Evolutionary conservation across 2,113 vertebrate genomes (phyloP), one percentile per base, ranked within the genome.

Genomic region (Tychaedon coryphoeus): DNA sequence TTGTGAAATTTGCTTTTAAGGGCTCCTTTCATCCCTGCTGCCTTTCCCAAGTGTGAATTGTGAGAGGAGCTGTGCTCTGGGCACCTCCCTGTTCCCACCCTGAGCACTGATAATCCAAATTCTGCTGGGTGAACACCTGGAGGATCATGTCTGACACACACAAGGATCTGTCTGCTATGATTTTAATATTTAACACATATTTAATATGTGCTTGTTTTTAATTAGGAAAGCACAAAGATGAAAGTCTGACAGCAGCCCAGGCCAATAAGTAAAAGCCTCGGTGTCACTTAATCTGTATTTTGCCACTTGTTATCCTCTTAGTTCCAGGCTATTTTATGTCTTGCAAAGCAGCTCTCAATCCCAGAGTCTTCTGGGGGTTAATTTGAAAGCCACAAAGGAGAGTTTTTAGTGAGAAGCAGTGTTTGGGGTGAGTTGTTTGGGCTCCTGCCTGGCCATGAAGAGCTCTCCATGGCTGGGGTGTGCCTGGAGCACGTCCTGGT

Each of bases 291-390:
- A 99, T 98, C 98, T 98, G 92, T 87, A 74, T 96, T 92, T 97
- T 93, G 82, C 89, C 96, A 75, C 93, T 95, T 95, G 58, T 99
- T 98, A 99, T 99, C 99, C 98, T 99, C 98, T 99, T 99, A 99
- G 93, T 93, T 96, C 91, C 72, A 72, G 95, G 88, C 97, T 97
- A 69, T 87, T 86, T 75, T 92, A 64, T 88, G 83, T 90, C 71
- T 69, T 93, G 93, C 69, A 92, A 97, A 98, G 88, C 93, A 96
- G 96, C 90, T 93, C 87, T 70, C 62, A 16, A 20, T 86, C 90
- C 90, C 71, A 28, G 82, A 70, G 54, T 64, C 86, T 94, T 76
- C 87, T 24, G 14, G 7, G 45, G 77, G 51, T 89, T 88, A 38
- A 40, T 92, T 86, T 40, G 77, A 9, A 81, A 96, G 74, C 22